Evolutionary conservation across 2,888 invertebrate species (phyloP).

Genomic region (Stegana nigrithorax): DNA sequence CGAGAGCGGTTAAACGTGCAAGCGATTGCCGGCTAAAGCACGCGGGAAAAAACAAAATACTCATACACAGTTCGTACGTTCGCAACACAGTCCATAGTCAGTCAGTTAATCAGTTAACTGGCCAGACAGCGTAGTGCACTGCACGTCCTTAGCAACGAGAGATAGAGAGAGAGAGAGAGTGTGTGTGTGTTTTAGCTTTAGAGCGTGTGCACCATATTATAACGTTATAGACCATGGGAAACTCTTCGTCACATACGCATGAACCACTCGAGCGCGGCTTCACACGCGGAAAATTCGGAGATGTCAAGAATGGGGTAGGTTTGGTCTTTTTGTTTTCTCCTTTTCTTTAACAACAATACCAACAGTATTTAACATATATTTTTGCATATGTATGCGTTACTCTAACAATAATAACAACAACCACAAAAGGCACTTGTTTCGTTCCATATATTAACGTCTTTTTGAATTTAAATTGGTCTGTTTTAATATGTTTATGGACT

Average conservation of each 20-base stretch:
- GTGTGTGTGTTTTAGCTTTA: neutral
- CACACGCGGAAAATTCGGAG: conserved; percentile 69
- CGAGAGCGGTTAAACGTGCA: too few relatives aligned
- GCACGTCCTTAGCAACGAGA: too few relatives aligned
- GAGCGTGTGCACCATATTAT: neutral
- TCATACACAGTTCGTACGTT: neutral
- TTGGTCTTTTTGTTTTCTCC: conserved; percentile 27
- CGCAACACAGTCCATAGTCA: too few relatives aligned
- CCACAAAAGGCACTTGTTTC: conserved; percentile 60
- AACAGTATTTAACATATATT: neutral
- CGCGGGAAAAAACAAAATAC: neutral
- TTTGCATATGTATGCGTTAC: neutral
- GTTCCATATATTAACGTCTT: conserved; percentile 22
- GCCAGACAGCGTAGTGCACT: too few relatives aligned
- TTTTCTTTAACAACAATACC: neutral
- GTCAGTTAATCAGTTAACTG: too few relatives aligned
- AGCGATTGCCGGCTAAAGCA: too few relatives aligned
- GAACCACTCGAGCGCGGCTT: conserved; percentile 81
- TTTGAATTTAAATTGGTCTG: too few relatives aligned
- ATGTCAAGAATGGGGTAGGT: conserved; percentile 70
- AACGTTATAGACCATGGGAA: conserved; percentile 74
- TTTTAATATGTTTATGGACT: too few relatives aligned
- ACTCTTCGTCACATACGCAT: conserved; percentile 85
- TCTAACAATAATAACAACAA: neutral
- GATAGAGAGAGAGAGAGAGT: neutral